These are phyloP conservation scores for Trilocha varians DNA, from an alignment of 2,888 invertebrate genomes.

Conservation along the genomic window DNA sequence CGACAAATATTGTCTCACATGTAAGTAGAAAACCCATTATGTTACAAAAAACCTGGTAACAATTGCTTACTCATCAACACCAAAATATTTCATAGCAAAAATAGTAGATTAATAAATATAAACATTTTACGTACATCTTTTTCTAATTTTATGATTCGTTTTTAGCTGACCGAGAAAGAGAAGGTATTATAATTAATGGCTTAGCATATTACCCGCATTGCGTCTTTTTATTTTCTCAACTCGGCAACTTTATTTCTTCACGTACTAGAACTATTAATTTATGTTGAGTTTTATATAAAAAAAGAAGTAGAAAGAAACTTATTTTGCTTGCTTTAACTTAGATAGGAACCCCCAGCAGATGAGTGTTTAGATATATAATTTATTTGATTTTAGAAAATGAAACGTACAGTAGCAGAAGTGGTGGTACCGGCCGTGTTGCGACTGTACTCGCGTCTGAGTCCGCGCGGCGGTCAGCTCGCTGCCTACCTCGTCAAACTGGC, in stretches of 20 bases:
- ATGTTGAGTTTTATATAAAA: too few relatives aligned
- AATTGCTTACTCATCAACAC: neutral
- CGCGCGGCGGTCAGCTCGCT: slow-evolving; percentile 48
- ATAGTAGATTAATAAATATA: neutral
- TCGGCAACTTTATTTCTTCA: too few relatives aligned
- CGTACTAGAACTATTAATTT: too few relatives aligned
- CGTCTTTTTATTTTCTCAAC: too few relatives aligned
- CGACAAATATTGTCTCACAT: slow-evolving; percentile 63
- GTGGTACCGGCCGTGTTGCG: slow-evolving; percentile 77
- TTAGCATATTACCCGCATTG: too few relatives aligned
- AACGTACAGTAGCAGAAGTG: slow-evolving; percentile 77
- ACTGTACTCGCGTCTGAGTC: slow-evolving; percentile 73
- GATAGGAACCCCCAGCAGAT: neutral
- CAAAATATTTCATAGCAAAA: too few relatives aligned
- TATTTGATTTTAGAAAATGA: slow-evolving; percentile 61
- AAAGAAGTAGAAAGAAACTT: too few relatives aligned
- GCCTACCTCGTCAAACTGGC: slow-evolving; percentile 63
- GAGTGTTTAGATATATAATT: neutral
- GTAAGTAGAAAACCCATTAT: slow-evolving; percentile 36
- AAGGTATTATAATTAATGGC: neutral
- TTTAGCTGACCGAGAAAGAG: neutral
- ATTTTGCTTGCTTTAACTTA: too few relatives aligned
- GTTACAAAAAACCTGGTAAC: neutral
- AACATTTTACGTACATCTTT: neutral
- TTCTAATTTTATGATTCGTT: neutral